Evolutionary conservation across 2,888 invertebrate genomes (phyloP), one percentile per base, ranked within the genome.

Genomic region (Campoletis raptor): DNA sequence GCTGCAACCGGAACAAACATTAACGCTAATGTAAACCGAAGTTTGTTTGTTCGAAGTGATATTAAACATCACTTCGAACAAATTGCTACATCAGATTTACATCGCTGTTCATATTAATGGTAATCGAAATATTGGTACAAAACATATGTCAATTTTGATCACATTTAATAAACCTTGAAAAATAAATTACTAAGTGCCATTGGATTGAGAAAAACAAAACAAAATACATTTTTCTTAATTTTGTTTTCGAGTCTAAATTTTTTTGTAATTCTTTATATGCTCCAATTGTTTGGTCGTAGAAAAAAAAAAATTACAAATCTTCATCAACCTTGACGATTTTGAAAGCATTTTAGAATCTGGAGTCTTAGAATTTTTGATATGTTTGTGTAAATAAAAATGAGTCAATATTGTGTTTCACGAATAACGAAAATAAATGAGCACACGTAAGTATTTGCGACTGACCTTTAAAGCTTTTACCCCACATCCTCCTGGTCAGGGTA

Each of bases 391-490:
- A 30, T 61, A 15, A 15, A 61, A 61, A 15, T 15, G 15, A 30
- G 21, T 61, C 15, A 8, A 61, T 61, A 24, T 24, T 30, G 6
- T 69, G 7, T 45, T 15, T 18, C 30, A 42, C 24, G 24, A 24
- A 74, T 40, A n/a, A 54, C n/a, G 37, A 45, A 40, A 52, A 37
- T 73, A 42, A 73, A 15, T 48, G 61, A 30, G 36, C 0, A 5
- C 0, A 5, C 24, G 5, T 12, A 61, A 61, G 61, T 61, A 30
- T 61, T 30, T 30, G 18, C 21, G 30, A 81, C 84, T 54, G 92
- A 98, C 98, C 98, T 95, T 96, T 96, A 94, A 98, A 98, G 12
- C 97, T 97, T 86, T 97, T 95, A 89, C 97, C 97, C 97, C 98
- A 98, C 98, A 98, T 98, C 89, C 97, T 96, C 67, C 96, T 95